A percentile compares a stretch with the other conserved stretches of the same genome.
Conservation (phyloP, 2,797 vertebrate species). For the Prionace glauca region DNA sequence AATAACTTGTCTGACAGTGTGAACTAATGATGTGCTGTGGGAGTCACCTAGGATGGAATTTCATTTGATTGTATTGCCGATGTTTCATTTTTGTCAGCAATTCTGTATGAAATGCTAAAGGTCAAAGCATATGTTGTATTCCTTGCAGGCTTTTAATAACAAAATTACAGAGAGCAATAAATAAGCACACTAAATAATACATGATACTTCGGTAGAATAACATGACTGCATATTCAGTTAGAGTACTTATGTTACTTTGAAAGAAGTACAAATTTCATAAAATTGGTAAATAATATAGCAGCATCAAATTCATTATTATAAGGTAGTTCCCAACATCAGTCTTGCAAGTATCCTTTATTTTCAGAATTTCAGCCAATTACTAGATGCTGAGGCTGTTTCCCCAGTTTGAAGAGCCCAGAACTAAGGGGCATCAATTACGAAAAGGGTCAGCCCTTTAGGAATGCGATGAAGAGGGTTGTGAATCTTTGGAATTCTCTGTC, state of each 20-base stretch:
- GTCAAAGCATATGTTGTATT: neutral
- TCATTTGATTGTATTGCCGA: neutral
- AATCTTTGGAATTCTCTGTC: too few relatives aligned
- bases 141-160: neutral
- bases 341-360: neutral
- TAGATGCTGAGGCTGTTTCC: neutral
- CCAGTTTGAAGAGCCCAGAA: too few relatives aligned
- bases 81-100: neutral
- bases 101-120: neutral
- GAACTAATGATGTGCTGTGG: neutral
- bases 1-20: neutral
- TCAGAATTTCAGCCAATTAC: neutral
- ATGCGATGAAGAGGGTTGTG: too few relatives aligned
- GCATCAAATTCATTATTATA: neutral
- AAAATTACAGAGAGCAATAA: neutral
- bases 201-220: neutral
- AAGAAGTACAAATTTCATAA: neutral
- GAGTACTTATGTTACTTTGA: neutral
- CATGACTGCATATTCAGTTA: neutral
- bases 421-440: too few relatives aligned
- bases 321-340: neutral
- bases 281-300: neutral
- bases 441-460: too few relatives aligned
- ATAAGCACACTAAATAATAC: neutral
- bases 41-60: slow-evolving; percentile 5